phyloP scores from a whole-genome alignment of 1,140 invertebrate genomes.

The Glomeris maerens region DNA sequence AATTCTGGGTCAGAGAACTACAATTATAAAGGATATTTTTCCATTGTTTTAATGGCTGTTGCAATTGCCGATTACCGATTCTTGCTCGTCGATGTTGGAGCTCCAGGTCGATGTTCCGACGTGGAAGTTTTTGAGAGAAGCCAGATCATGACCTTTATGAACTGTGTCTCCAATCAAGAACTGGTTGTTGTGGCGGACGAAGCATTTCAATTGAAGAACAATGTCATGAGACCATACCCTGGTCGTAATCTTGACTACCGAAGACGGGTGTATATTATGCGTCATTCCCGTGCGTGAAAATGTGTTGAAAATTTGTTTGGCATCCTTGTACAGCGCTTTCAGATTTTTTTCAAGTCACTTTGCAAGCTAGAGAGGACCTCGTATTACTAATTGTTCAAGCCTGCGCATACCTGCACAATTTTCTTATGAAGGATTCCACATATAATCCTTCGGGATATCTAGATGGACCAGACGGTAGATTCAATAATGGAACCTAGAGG shows the following conservation, averaged over 20 bases:
- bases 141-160: too few relatives aligned
- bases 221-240: conserved; percentile 33
- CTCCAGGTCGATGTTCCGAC: conserved; percentile 26
- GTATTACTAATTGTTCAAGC: conserved; percentile 3
- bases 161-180: conserved; percentile 12
- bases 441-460: too few relatives aligned
- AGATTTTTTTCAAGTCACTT: conserved; percentile 13
- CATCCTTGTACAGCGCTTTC: conserved; percentile 15
- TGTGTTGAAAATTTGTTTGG: conserved; percentile 24
- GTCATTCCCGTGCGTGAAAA: conserved; percentile 20
- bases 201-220: conserved; percentile 29
- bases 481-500: too few relatives aligned
- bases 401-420: conserved; percentile 12
- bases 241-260: too few relatives aligned
- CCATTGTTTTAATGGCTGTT: conserved; percentile 27
- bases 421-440: too few relatives aligned
- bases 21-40: conserved; percentile 34
- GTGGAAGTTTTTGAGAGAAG: conserved; percentile 23
- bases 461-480: too few relatives aligned
- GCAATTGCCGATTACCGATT: conserved; percentile 29
- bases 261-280: conserved; percentile 12
- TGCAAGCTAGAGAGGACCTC: not conserved
- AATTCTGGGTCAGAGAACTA: conserved; percentile 23
- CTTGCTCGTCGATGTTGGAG: conserved; percentile 28
- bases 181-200: conserved; percentile 26